Evolutionary conservation across 2,797 vertebrate genomes (phyloP).

Genomic region (Coregonus ussuriensis): DNA sequence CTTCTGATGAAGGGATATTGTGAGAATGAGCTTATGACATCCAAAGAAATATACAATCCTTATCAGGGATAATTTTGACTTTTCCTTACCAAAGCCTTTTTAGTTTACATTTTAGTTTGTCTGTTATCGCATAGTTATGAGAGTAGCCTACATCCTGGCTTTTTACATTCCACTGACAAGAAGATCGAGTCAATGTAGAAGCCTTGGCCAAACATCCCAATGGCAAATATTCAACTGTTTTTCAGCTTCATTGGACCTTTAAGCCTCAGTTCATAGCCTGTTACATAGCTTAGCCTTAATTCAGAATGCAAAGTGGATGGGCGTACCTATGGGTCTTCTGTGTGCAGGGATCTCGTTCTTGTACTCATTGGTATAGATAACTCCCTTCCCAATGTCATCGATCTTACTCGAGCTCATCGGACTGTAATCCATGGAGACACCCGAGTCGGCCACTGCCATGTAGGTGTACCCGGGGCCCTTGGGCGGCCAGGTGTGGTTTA

Average conservation of each 20-base stretch:
- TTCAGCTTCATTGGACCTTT: neutral
- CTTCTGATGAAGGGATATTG: constrained; percentile 4
- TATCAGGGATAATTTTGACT: neutral
- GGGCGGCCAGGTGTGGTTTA: constrained; percentile 65
- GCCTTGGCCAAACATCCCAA: neutral
- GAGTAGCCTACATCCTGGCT: neutral
- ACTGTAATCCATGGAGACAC: constrained; percentile 85
- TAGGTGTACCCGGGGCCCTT: constrained; percentile 80
- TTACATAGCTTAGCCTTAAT: neutral
- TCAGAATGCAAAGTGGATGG: constrained; percentile 29
- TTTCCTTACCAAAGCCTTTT: neutral
- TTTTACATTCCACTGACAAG: neutral
- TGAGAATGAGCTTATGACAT: constrained; percentile 9
- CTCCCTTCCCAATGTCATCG: constrained; percentile 59
- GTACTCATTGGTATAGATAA: constrained; percentile 77
- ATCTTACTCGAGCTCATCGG: constrained; percentile 67
- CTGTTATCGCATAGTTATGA: neutral
- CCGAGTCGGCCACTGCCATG: constrained; percentile 83
- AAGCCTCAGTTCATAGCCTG: neutral
- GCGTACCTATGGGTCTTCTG: constrained; percentile 52
- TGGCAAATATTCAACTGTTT: neutral
- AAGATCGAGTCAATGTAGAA: neutral
- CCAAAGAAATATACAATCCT: neutral
- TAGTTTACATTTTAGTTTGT: neutral
- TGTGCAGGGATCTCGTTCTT: constrained; percentile 71